Base-by-base conservation (phyloP, 2,888 invertebrate genomes). In the Cephus runcator region DNA sequence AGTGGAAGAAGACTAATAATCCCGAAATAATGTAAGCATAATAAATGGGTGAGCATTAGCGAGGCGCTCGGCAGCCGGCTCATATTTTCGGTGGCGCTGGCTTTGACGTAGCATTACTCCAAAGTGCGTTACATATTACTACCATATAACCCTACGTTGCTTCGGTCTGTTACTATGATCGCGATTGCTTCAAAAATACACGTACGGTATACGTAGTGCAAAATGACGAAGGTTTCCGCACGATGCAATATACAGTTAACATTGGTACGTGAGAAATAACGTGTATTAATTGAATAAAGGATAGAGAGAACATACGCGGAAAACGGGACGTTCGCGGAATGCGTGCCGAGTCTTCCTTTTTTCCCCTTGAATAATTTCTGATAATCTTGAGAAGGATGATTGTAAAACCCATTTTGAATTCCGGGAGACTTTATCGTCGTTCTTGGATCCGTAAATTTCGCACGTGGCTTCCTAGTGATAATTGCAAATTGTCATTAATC, bases 41-140 rank as follows among this genome's bases (percentile, higher is more conserved):
- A 91, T 89, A 90, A 90, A 91, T 89, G 90, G 86, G 81, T 81
- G 81, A 81, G 87, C 90, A 90, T 91, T 91, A 91, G 90, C 89
- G 88, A 83, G 86, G 86, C 86, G 87, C 90, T 88, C 89, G 89
- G 90, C 88, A 88, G 88, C 87, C 87, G 87, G 87, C 90, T 90
- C 90, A 90, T 91, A 90, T 91, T 90, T 90, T 90, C 87, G 90
- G 89, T 88, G 88, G 88, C 88, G 88, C 90, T 90, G 91, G 89
- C 88, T 91, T 90, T 91, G 91, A 91, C 91, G 89, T 84, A 86
- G 88, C 90, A 90, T 91, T 90, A 90, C 88, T 91, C 90, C 88
- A 89, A 88, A 89, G 87, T 87, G 87, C 88, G 88, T 90, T 90
- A 90, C 90, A 88, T 90, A 90, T 90, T 89, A 88, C 88, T 82